Conservation (phyloP, 2,113 vertebrate species). For the Apodemus speciosus region DNA sequence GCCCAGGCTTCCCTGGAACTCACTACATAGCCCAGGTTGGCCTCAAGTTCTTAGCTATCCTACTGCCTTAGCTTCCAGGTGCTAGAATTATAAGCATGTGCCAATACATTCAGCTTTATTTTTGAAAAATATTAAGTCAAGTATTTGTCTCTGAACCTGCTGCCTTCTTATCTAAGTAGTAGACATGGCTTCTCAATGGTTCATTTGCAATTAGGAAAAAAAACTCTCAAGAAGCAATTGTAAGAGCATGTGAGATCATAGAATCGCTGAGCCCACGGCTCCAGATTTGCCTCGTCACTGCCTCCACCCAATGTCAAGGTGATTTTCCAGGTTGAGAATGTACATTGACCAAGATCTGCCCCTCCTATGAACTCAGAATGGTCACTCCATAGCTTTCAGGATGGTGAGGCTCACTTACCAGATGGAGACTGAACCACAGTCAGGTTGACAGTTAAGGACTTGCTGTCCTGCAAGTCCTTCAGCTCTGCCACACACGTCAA, state of each 20-base stretch:
- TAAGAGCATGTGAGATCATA: neutral
- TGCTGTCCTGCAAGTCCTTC: slow-evolving; percentile 82
- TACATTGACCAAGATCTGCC: neutral
- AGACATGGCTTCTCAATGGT: neutral
- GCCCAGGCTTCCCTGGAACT: neutral
- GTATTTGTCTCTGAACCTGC: neutral
- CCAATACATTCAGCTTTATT: neutral
- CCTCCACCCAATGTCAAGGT: neutral
- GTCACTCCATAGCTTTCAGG: neutral
- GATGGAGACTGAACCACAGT: slow-evolving; percentile 80
- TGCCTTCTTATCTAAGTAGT: neutral
- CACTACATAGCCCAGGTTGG: neutral
- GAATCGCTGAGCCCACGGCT: neutral
- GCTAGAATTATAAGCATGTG: neutral
- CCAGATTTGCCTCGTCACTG: no score
- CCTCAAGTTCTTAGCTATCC: neutral
- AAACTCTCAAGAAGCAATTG: neutral
- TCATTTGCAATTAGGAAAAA: neutral
- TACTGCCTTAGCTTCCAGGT: neutral
- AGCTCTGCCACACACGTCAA: slow-evolving; percentile 89
- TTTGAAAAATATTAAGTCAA: neutral
- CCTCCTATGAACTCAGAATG: neutral
- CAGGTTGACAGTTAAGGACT: slow-evolving; percentile 83
- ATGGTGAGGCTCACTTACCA: slow-evolving; percentile 80
- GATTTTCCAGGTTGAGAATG: rapidly evolving